Evolutionary conservation across 2,888 invertebrate species (phyloP).

Genomic region (Apamea crenata): DNA sequence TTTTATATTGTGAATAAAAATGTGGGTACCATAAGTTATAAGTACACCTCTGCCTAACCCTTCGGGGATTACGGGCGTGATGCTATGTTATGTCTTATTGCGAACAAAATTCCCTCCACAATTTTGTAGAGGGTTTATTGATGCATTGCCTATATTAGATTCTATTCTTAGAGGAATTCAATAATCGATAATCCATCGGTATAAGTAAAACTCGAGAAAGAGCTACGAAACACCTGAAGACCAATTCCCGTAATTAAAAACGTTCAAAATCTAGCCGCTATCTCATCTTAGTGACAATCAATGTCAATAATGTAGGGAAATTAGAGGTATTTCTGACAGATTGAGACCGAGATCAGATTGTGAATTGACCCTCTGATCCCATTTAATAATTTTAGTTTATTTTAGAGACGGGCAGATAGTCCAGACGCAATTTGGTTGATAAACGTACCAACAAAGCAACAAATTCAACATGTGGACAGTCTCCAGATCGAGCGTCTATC

Average conservation of each 20-base stretch:
- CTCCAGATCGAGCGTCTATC: neutral
- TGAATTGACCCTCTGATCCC: neutral
- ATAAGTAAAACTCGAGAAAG: neutral
- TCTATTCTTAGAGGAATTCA: neutral
- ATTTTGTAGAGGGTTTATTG: neutral
- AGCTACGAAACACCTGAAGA: neutral
- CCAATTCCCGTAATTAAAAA: too few species aligned
- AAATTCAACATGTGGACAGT: neutral
- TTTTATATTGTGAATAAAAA: neutral
- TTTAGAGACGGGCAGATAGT: neutral
- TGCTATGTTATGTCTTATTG: neutral
- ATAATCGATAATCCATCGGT: neutral
- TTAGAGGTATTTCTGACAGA: neutral
- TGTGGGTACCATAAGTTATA: neutral
- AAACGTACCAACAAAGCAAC: neutral
- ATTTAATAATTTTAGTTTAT: neutral
- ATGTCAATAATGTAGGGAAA: neutral
- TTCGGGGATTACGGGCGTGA: neutral
- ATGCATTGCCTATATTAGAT: neutral
- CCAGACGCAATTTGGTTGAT: neutral
- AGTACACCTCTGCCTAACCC: neutral
- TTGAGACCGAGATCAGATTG: neutral
- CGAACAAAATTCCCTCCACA: neutral
- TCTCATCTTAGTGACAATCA: too few species aligned
- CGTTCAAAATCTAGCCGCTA: too few species aligned